Evolutionary conservation across 2,113 vertebrate genomes (phyloP).

Genomic region (Rhea americana): DNA sequence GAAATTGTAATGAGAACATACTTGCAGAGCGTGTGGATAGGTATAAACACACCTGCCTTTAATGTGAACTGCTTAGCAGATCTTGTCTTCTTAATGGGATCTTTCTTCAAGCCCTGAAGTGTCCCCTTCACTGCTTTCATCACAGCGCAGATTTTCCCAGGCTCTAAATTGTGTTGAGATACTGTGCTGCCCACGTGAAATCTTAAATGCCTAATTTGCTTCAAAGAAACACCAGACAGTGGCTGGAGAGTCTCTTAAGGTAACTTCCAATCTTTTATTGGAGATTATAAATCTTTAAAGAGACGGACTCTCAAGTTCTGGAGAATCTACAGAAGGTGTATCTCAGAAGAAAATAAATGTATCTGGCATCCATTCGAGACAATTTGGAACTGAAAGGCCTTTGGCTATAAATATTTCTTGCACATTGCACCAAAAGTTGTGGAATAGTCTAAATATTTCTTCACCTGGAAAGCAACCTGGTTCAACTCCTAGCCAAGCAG

Average conservation of each 20-base stretch:
- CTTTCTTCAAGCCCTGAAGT: not conserved
- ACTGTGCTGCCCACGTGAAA: not conserved
- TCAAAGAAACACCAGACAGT: not conserved
- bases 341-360: not conserved
- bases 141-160: not conserved
- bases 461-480: not conserved
- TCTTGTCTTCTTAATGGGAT: not conserved
- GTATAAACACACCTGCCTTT: not conserved
- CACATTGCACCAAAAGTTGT: not conserved
- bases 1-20: not conserved
- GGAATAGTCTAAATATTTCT: not conserved
- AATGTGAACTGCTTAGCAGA: not conserved
- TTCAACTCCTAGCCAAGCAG: not conserved
- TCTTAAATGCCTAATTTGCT: not conserved
- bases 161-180: not conserved
- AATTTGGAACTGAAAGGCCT: conserved; percentile 16
- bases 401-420: not conserved
- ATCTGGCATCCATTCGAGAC: not conserved
- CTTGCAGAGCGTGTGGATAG: not conserved
- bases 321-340: not conserved
- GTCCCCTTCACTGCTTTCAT: not conserved
- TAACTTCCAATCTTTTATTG: conserved; percentile 2
- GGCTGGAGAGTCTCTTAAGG: not conserved
- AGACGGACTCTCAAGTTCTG: not conserved
- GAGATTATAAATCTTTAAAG: conserved; percentile 12